Percentiles rank a stretch among this genome's conserved stretches.
These are phyloP conservation scores for Scaptomyza reducta DNA, from an alignment of 2,888 invertebrate species.

Conservation along the genomic window DNA sequence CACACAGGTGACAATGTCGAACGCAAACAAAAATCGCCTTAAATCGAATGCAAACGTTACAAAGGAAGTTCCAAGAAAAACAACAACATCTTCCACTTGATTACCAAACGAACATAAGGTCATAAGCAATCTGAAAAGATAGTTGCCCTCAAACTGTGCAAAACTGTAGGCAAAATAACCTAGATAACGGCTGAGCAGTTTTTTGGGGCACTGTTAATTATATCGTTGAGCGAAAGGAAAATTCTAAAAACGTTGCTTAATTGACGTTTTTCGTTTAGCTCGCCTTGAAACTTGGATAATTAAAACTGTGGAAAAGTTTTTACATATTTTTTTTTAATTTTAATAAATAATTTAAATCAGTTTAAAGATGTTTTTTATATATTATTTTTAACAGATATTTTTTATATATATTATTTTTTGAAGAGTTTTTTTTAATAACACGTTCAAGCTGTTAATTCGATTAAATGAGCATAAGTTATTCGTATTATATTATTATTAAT, in stretches of 20 bases:
- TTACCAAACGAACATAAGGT: constrained; percentile 7
- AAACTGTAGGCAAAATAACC: constrained; percentile 1
- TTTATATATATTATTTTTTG: too few relatives aligned
- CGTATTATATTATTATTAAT: too few relatives aligned
- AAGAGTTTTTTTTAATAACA: too few relatives aligned
- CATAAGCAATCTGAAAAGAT: background rate
- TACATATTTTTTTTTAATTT: background rate
- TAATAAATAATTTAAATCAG: too few relatives aligned
- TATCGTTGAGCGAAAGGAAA: background rate
- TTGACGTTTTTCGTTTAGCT: background rate
- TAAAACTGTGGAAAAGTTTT: background rate
- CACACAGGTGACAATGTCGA: constrained; percentile 30
- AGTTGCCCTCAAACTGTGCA: background rate
- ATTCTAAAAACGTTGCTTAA: background rate
- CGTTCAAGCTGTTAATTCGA: too few relatives aligned
- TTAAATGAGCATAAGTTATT: too few relatives aligned
- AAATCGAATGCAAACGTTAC: constrained; percentile 42
- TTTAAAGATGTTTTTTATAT: too few relatives aligned
- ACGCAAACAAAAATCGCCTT: constrained; percentile 45
- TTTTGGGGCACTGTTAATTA: constrained; percentile 11
- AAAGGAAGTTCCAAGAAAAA: constrained; percentile 3
- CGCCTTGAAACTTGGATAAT: too few relatives aligned
- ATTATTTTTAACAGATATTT: too few relatives aligned
- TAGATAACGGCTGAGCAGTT: constrained; percentile 14
- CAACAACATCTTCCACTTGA: constrained; percentile 24